phyloP scores from a whole-genome alignment of 2,797 vertebrate species.

The Tolypeutes matacus region DNA sequence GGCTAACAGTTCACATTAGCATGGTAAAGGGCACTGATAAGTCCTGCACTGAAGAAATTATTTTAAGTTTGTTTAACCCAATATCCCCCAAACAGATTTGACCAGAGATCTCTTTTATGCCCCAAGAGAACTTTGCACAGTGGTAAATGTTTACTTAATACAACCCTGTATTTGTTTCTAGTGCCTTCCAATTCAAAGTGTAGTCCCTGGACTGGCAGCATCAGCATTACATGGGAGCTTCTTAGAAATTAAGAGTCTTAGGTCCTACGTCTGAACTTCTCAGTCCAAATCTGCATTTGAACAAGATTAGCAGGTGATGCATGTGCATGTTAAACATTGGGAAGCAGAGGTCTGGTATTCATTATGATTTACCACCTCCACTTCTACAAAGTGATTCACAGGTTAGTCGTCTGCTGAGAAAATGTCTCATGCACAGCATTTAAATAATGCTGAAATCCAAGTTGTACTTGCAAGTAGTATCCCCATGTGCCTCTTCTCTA shows the following conservation, averaged over 20 bases:
- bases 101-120: background rate
- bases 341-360: background rate
- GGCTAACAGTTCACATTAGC: background rate
- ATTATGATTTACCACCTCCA: background rate
- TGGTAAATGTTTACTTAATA: slow-evolving; percentile 4
- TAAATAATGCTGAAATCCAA: background rate
- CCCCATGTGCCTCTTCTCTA: background rate
- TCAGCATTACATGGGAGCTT: background rate
- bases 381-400: background rate
- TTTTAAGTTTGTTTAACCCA: slow-evolving; percentile 4
- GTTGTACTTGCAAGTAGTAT: background rate
- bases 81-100: background rate
- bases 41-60: background rate
- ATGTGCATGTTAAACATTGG: background rate
- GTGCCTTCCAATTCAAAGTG: background rate
- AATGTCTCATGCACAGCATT: background rate
- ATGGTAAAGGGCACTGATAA: background rate
- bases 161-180: background rate
- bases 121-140: background rate
- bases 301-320: background rate
- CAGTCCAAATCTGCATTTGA: slow-evolving; percentile 11
- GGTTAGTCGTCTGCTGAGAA: background rate
- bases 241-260: background rate
- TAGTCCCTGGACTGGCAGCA: background rate
- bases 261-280: background rate